phyloP scores from a whole-genome alignment of 2,888 invertebrate species.

The Crossocerus cetratus region DNA sequence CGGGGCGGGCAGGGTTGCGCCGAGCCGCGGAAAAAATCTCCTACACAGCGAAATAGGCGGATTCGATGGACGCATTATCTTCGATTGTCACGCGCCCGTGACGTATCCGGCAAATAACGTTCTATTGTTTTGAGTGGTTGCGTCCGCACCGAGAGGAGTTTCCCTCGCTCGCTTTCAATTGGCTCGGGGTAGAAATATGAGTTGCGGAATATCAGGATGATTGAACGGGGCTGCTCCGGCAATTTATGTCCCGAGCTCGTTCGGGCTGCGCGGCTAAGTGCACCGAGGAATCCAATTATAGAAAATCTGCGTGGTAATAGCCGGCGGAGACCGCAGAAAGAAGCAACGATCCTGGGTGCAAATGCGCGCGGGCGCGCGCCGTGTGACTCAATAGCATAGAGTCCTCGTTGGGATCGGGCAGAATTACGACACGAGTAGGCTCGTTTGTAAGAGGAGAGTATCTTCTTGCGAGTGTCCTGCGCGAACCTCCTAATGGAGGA shows the following conservation, averaged over 20 bases:
- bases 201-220: constrained; percentile 3
- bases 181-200: background rate
- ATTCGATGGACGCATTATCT: too few relatives aligned
- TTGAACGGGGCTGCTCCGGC: constrained; percentile 5
- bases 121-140: too few relatives aligned
- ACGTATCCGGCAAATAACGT: too few relatives aligned
- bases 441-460: constrained; percentile 43
- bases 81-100: too few relatives aligned
- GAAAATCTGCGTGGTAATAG: constrained; percentile 28
- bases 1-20: too few relatives aligned
- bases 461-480: constrained; percentile 28
- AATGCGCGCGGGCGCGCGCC: too few relatives aligned
- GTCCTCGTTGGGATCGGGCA: constrained; percentile 22
- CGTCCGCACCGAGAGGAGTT: too few relatives aligned
- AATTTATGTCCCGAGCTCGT: constrained; percentile 5
- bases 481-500: constrained; percentile 46
- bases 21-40: too few relatives aligned
- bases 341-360: constrained; percentile 28
- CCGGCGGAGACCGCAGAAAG: constrained; percentile 17
- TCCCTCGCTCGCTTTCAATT: too few relatives aligned
- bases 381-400: constrained; percentile 41
- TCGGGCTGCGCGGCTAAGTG: background rate
- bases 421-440: constrained; percentile 44
- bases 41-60: too few relatives aligned
- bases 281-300: constrained; percentile 25